These are phyloP conservation scores for Motacilla tschutschensis DNA, from an alignment of 2,113 vertebrate species.

Conservation along the genomic window DNA sequence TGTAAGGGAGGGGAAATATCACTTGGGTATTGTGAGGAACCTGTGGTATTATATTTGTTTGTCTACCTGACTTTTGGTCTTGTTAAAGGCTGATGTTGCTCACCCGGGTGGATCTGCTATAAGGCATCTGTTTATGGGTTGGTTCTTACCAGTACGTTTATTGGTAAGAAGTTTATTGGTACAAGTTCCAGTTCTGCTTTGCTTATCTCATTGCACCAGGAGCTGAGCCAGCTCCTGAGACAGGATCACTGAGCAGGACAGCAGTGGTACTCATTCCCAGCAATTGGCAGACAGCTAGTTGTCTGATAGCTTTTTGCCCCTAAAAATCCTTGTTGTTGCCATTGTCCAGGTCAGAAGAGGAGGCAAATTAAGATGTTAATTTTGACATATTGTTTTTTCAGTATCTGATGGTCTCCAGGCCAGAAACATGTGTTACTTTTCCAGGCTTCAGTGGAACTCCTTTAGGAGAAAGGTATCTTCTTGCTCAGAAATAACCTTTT, in stretches of 20 bases:
- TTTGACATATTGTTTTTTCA: background rate
- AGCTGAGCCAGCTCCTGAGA: background rate
- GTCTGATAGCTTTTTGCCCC: background rate
- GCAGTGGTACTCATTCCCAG: background rate
- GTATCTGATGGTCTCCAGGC: background rate
- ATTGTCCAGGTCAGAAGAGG: background rate
- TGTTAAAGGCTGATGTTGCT: background rate
- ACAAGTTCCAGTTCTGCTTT: background rate
- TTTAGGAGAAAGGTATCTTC: background rate
- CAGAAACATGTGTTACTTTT: background rate
- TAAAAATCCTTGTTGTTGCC: background rate
- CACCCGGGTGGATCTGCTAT: background rate
- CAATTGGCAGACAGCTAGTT: accelerated
- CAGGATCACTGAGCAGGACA: background rate
- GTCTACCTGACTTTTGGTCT: background rate
- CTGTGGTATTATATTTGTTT: background rate
- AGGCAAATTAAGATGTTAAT: background rate
- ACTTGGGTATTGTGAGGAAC: background rate
- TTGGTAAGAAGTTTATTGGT: too few relatives aligned
- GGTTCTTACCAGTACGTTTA: background rate
- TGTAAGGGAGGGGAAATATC: background rate
- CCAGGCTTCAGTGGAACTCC: background rate
- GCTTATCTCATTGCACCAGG: background rate
- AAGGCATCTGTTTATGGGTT: background rate
- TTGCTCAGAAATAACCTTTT: background rate